phyloP scores from a whole-genome alignment of 2,113 vertebrate species.

The Tupaia chinensis region DNA sequence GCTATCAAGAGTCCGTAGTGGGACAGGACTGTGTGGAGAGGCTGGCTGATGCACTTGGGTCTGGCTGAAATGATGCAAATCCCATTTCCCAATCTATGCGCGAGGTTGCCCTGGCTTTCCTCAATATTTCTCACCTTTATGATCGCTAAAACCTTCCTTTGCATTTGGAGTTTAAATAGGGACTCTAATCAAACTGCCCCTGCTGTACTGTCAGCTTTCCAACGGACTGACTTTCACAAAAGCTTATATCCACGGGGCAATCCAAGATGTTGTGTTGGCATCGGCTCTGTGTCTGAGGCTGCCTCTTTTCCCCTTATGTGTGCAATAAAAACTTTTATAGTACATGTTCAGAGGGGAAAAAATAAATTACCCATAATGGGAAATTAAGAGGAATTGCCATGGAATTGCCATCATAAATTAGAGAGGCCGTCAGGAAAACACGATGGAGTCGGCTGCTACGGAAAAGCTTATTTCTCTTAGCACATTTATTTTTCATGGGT shows the following conservation, averaged over 20 bases:
- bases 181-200: constrained; percentile 75
- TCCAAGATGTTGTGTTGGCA: constrained; percentile 72
- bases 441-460: constrained; percentile 52
- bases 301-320: constrained; percentile 6
- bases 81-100: constrained; percentile 52
- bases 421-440: constrained; percentile 29
- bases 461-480: constrained; percentile 73
- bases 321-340: constrained; percentile 50
- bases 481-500: constrained; percentile 58
- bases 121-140: constrained; percentile 52
- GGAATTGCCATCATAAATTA: constrained; percentile 70
- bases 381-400: constrained; percentile 77
- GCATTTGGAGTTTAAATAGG: constrained; percentile 75
- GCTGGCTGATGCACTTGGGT: constrained; percentile 32
- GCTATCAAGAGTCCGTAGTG: fast-evolving
- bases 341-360: neutral
- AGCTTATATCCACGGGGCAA: constrained; percentile 74
- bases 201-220: constrained; percentile 68
- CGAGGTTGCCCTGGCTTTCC: neutral
- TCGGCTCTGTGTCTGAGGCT: constrained; percentile 37
- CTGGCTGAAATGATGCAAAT: neutral
- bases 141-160: constrained; percentile 68
- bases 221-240: constrained; percentile 78
- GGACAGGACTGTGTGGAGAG: neutral
- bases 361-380: constrained; percentile 45